Evolutionary conservation across 2,888 invertebrate species (phyloP).

Genomic region (Odontocolon sp.): DNA sequence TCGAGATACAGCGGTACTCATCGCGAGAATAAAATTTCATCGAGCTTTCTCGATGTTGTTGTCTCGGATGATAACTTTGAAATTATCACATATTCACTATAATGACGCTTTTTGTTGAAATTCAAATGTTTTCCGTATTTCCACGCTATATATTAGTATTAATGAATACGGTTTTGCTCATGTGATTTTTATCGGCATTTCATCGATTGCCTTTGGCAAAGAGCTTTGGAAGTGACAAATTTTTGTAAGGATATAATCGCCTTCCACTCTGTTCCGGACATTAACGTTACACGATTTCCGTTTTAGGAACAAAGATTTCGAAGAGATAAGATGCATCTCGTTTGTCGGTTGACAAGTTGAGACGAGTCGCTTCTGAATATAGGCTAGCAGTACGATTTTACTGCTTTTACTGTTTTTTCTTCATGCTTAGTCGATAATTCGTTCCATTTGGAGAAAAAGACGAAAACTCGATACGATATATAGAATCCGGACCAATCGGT

Average conservation of each 20-base stretch:
- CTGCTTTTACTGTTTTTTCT: too few relatives aligned
- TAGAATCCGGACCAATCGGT: neutral
- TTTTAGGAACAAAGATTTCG: conserved; percentile 19
- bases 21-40: conserved; percentile 37
- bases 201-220: too few relatives aligned
- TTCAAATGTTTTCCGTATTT: too few relatives aligned
- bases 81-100: too few relatives aligned
- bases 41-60: neutral
- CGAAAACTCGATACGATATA: neutral
- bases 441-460: neutral
- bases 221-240: neutral
- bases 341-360: neutral
- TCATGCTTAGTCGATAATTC: too few relatives aligned
- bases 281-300: conserved; percentile 24
- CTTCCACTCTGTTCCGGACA: conserved; percentile 7
- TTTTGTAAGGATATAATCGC: neutral
- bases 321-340: neutral
- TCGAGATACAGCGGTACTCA: conserved; percentile 61
- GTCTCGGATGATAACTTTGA: neutral
- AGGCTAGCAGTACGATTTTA: conserved; percentile 1
- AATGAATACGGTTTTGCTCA: too few relatives aligned
- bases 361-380: conserved; percentile 19
- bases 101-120: too few relatives aligned
- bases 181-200: too few relatives aligned
- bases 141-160: too few relatives aligned